Conservation (phyloP, 2,113 vertebrate species). For the Dicrurus megarhynchus region DNA sequence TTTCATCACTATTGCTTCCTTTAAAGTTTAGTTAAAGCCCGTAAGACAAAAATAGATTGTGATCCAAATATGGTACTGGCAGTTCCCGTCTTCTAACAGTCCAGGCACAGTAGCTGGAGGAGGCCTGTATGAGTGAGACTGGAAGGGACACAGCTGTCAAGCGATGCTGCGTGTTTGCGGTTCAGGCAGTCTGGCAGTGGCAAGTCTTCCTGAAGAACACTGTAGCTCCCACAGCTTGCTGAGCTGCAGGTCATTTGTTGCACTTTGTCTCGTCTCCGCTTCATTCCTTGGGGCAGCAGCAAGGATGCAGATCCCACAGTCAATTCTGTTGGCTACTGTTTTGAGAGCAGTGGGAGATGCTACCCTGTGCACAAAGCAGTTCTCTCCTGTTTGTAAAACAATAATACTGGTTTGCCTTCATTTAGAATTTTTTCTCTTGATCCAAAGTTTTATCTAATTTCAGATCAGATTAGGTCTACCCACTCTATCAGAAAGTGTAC, state of each 20-base stretch:
- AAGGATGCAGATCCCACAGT: neutral
- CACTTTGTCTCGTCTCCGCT: rapidly evolving
- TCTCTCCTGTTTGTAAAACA: neutral
- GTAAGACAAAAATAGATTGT: neutral
- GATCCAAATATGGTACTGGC: neutral
- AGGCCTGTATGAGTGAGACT: neutral
- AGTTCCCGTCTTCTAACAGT: neutral
- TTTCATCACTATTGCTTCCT: neutral
- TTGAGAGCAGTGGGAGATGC: neutral
- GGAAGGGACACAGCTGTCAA: neutral
- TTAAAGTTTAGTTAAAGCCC: neutral
- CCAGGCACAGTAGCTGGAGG: neutral
- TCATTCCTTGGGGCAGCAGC: neutral
- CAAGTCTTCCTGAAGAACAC: neutral
- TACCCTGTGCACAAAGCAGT: neutral
- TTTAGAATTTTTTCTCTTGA: neutral
- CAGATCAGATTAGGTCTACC: neutral
- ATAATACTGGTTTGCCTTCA: neutral
- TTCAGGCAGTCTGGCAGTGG: neutral
- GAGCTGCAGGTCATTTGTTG: rapidly evolving
- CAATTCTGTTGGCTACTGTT: neutral
- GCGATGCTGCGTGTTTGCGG: rapidly evolving
- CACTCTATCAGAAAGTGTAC: neutral
- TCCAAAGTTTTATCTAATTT: neutral
- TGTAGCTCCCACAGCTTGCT: neutral